Percentiles rank a stretch among this genome's conserved stretches.
These are phyloP conservation scores for Sitophilus oryzae DNA, from an alignment of 1,140 invertebrate genomes.

Conservation along the genomic window DNA sequence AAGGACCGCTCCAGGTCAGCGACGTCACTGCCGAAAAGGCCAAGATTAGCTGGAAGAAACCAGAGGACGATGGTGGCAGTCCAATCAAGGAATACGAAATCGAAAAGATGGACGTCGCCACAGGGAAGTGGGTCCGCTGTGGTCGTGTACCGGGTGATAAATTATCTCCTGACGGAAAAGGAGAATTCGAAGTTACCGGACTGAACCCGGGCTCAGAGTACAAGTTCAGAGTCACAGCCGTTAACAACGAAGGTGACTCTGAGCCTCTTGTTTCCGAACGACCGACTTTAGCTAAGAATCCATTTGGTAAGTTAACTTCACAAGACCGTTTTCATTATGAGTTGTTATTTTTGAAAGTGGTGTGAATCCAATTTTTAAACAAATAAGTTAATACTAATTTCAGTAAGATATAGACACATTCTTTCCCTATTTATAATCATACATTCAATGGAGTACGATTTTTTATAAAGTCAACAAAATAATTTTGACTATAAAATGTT, in stretches of 20 bases:
- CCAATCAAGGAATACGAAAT: slow-evolving; percentile 93
- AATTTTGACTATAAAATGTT: too few species aligned
- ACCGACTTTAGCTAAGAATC: slow-evolving; percentile 90
- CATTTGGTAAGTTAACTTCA: slow-evolving; percentile 72
- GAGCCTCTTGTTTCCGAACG: slow-evolving; percentile 83
- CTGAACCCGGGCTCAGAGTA: slow-evolving; percentile 89
- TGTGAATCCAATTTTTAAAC: too few species aligned
- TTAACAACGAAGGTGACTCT: slow-evolving; percentile 94
- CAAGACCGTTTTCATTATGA: too few species aligned
- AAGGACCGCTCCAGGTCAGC: slow-evolving; percentile 82
- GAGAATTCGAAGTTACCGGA: slow-evolving; percentile 81
- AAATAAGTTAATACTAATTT: too few species aligned
- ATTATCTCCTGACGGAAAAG: slow-evolving; percentile 51
- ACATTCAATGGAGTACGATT: too few species aligned
- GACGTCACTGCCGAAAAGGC: slow-evolving; percentile 83
- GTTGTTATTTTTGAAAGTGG: too few species aligned
- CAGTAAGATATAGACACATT: too few species aligned
- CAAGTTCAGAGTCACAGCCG: slow-evolving; percentile 91
- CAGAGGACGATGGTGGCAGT: slow-evolving; percentile 87
- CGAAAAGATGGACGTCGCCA: slow-evolving; percentile 88
- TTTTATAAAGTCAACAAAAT: too few species aligned
- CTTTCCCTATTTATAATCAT: too few species aligned
- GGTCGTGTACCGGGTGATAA: slow-evolving; percentile 69
- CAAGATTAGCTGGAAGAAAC: slow-evolving; percentile 84
- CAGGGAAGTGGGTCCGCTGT: slow-evolving; percentile 84